Conservation (phyloP, 2,888 invertebrate species). For the Stratiomys singularior region DNA sequence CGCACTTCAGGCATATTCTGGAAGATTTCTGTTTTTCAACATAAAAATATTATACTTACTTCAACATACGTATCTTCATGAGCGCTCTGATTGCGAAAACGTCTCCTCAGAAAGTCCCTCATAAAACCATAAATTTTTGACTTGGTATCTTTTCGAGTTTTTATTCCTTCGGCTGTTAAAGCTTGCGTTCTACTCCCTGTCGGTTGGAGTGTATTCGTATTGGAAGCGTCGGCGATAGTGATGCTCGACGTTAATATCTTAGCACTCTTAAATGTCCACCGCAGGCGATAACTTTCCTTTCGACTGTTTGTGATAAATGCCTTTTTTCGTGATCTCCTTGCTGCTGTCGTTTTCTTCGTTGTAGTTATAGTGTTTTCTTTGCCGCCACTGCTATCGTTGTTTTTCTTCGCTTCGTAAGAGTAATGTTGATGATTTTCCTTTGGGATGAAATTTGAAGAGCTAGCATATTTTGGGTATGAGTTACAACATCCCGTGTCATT, state of each 20-base stretch:
- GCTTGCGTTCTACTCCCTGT: too few species aligned
- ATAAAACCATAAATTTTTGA: slow-evolving; percentile 63
- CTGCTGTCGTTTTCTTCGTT: too few species aligned
- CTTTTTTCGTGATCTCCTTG: neutral
- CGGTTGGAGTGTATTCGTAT: slow-evolving; percentile 30
- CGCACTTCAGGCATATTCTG: too few species aligned
- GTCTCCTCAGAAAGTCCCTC: slow-evolving; percentile 62
- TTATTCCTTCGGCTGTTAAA: slow-evolving; percentile 54
- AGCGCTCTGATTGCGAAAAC: slow-evolving; percentile 53
- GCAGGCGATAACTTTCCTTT: slow-evolving; percentile 34
- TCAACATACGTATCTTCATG: slow-evolving; percentile 51
- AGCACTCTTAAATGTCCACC: slow-evolving; percentile 37
- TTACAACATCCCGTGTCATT: slow-evolving; percentile 45
- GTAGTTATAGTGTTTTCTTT: slow-evolving; percentile 7
- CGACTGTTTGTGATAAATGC: neutral
- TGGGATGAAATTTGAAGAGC: slow-evolving; percentile 30
- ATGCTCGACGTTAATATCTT: slow-evolving; percentile 49
- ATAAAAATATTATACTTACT: slow-evolving; percentile 33
- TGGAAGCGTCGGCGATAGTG: slow-evolving; percentile 31
- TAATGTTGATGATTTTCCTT: slow-evolving; percentile 31
- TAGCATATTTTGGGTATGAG: slow-evolving; percentile 34
- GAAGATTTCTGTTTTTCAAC: too few species aligned
- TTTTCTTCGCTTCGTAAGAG: neutral
- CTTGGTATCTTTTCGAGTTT: slow-evolving; percentile 56
- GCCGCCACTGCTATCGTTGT: neutral